Base-by-base conservation (phyloP, 2,888 invertebrate genomes). In the Cephonodes hylas region DNA sequence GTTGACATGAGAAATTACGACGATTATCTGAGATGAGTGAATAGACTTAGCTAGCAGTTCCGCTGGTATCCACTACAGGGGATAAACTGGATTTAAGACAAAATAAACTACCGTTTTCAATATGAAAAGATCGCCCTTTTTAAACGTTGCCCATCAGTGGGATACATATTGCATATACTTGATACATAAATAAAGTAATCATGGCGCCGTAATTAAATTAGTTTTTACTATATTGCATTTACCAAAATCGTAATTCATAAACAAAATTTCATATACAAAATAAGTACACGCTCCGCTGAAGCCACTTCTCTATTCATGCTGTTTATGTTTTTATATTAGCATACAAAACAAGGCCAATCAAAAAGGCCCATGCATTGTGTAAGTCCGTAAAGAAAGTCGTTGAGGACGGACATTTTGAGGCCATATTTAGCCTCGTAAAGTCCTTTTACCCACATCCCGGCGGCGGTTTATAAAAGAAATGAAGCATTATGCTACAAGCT, bases 351-450 rank as follows among this genome's bases (percentile, higher is more conserved):
- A 53, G 31, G 53, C 31, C 53, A 53, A 53, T 53, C 53, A 53
- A 53, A 53, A 53, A 31, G 31, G 53, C 53, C 18, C 53, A 53
- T 31, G 25, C 48, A 48, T 48, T 48, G 48, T 48, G 8, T 15
- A 48, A 48, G 48, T 48, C 48, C 31, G 53, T 53, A 53, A 53
- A 31, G 53, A 53, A 53, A 53, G 48, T 53, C 48, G 48, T 53
- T 53, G 25, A 53, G 27, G 31, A 10, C 27, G 27, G 53, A 27
- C 53, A 53, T 53, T 53, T 53, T 53, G 53, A 53, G 53, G 31
- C 53, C 31, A 53, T 53, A 53, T 53, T 53, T 53, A 18, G 53
- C 53, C 18, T 53, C 53, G 53, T 53, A 53, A 53, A 53, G 27
- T 20, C 53, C 27, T 53, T 53, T 53, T 53, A 53, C 53, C 53